Evolutionary conservation across 1,140 invertebrate species (phyloP).

Genomic region (Zaprionus vittiger): DNA sequence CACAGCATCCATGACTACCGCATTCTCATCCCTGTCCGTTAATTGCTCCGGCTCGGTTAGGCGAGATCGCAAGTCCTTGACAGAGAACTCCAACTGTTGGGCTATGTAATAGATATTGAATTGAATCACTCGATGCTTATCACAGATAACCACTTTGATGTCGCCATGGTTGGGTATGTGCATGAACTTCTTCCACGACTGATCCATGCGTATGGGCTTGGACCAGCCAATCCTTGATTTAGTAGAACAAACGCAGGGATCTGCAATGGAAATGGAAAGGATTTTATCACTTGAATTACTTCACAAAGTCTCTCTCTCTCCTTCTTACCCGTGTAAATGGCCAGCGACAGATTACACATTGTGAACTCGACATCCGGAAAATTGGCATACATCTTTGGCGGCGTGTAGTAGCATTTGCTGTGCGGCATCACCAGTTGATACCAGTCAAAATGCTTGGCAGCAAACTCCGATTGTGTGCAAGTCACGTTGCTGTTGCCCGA

Average conservation of each 20-base stretch:
- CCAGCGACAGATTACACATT: conserved; percentile 76
- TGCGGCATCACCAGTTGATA: conserved; percentile 63
- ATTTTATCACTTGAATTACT: neutral
- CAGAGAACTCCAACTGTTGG: conserved; percentile 77
- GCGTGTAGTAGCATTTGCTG: conserved; percentile 77
- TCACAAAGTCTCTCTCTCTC: neutral
- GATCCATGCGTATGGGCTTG: conserved; percentile 83
- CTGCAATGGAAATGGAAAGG: conserved; percentile 12
- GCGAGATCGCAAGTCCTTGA: conserved; percentile 77
- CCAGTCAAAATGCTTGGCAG: conserved; percentile 78
- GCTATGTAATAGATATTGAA: conserved; percentile 78
- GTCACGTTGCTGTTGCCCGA: conserved; percentile 75
- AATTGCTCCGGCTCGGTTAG: conserved; percentile 53
- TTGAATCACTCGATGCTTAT: conserved; percentile 74
- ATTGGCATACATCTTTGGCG: conserved; percentile 74
- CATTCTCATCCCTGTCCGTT: no score
- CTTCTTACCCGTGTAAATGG: conserved; percentile 54
- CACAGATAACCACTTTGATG: conserved; percentile 88
- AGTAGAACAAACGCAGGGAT: conserved; percentile 15
- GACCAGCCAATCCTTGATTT: conserved; percentile 85
- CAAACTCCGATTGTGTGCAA: conserved; percentile 68
- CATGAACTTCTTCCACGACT: conserved; percentile 88
- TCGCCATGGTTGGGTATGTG: conserved; percentile 88
- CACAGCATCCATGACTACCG: no score
- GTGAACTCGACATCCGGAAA: conserved; percentile 81